These are phyloP conservation scores for Drosophila lacicola DNA, from an alignment of 2,888 invertebrate genomes.

Conservation along the genomic window DNA sequence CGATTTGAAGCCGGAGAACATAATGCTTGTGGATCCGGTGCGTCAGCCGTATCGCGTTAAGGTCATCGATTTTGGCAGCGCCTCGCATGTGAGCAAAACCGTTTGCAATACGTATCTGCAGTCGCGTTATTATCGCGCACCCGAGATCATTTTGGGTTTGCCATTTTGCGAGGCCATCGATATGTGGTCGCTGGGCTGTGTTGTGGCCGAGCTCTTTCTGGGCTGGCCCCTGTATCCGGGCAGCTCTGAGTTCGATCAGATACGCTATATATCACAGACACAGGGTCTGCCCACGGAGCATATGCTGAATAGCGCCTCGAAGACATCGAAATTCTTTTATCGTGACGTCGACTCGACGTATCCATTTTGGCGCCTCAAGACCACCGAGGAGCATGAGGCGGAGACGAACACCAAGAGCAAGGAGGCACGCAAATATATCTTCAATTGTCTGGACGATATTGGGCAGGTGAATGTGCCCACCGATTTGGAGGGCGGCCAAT, in stretches of 20 bases:
- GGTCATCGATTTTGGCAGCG: constrained; percentile 99
- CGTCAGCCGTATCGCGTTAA: constrained; percentile 99
- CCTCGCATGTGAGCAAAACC: constrained; percentile 99
- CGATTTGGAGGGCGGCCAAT: constrained; percentile 98
- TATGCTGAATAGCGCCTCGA: constrained; percentile 98
- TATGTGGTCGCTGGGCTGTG: constrained; percentile 99
- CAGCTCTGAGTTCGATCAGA: constrained; percentile 99
- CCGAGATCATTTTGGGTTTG: constrained; percentile 98
- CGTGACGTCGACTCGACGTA: constrained; percentile 97
- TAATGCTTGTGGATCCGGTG: constrained; percentile 99
- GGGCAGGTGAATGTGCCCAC: constrained; percentile 98
- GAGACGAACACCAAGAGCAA: constrained; percentile 99
- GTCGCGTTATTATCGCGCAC: constrained; percentile 99
- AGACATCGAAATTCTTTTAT: constrained; percentile 99
- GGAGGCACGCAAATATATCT: constrained; percentile 99
- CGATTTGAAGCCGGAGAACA: constrained; percentile 99
- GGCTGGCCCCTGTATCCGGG: constrained; percentile 99
- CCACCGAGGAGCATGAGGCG: constrained; percentile 98
- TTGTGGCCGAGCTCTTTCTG: constrained; percentile 99
- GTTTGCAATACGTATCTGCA: constrained; percentile 99
- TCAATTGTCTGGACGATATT: constrained; percentile 99
- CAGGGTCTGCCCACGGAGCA: constrained; percentile 99
- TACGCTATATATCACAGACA: constrained; percentile 96
- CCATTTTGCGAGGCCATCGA: constrained; percentile 99
- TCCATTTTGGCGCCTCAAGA: constrained; percentile 95